Evolutionary conservation across 2,113 vertebrate genomes (phyloP).

Genomic region (Andinoacara biseriatus): DNA sequence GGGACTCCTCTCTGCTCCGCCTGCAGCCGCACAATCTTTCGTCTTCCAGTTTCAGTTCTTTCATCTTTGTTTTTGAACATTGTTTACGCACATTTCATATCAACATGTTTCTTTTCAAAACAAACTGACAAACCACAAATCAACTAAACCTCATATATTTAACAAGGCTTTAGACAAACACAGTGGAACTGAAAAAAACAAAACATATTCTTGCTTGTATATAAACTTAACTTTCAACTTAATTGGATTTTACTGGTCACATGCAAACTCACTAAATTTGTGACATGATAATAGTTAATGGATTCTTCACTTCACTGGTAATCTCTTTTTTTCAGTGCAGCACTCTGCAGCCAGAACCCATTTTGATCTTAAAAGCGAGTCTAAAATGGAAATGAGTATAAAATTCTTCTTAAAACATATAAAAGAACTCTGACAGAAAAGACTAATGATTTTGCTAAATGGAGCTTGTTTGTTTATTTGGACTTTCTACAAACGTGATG

Average conservation of each 20-base stretch:
- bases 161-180: neutral
- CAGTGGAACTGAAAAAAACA: neutral
- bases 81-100: conserved; percentile 31
- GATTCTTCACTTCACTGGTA: neutral
- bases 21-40: conserved; percentile 28
- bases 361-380: neutral
- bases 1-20: conserved; percentile 11
- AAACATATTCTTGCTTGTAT: neutral
- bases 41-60: conserved; percentile 20
- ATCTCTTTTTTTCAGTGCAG: neutral
- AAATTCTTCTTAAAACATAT: neutral
- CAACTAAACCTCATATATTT: neutral
- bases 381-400: neutral
- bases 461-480: too few relatives aligned
- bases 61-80: conserved; percentile 44
- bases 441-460: too few relatives aligned
- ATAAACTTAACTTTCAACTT: neutral
- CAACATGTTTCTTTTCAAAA: conserved; percentile 20
- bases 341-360: neutral
- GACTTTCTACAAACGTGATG: neutral
- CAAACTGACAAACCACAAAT: conserved; percentile 19
- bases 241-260: neutral
- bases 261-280: neutral
- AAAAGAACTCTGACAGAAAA: neutral
- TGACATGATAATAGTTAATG: neutral